phyloP scores from a whole-genome alignment of 2,113 vertebrate species.

The Bubalus kerabau region DNA sequence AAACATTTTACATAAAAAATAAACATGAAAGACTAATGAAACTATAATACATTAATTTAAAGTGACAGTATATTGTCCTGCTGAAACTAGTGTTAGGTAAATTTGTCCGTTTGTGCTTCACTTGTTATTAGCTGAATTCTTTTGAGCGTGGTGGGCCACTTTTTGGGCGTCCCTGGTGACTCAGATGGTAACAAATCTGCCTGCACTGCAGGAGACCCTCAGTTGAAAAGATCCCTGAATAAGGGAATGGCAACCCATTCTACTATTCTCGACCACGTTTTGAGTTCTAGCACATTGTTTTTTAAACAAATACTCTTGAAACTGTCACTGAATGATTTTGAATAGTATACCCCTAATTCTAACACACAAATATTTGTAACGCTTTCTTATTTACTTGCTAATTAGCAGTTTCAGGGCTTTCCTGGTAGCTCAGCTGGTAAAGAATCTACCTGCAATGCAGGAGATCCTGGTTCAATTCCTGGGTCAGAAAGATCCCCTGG shows the following conservation, averaged over 20 bases:
- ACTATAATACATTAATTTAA: neutral
- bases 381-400: neutral
- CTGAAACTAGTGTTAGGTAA: neutral
- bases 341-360: neutral
- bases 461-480: neutral
- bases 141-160: neutral
- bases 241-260: neutral
- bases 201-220: neutral
- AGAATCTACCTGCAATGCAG: neutral
- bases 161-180: rapidly evolving
- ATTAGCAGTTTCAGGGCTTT: neutral
- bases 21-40: neutral
- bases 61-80: neutral
- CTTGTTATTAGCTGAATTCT: neutral
- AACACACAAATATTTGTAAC: neutral
- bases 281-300: neutral
- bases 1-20: neutral
- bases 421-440: neutral
- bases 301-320: neutral
- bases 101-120: neutral
- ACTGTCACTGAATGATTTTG: neutral
- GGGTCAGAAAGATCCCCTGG: neutral
- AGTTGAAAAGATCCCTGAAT: neutral
- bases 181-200: neutral
- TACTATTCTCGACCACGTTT: neutral